Evolutionary conservation across 23 tunicate species (phyloP).

Genomic region (Phallusia fumigata): DNA sequence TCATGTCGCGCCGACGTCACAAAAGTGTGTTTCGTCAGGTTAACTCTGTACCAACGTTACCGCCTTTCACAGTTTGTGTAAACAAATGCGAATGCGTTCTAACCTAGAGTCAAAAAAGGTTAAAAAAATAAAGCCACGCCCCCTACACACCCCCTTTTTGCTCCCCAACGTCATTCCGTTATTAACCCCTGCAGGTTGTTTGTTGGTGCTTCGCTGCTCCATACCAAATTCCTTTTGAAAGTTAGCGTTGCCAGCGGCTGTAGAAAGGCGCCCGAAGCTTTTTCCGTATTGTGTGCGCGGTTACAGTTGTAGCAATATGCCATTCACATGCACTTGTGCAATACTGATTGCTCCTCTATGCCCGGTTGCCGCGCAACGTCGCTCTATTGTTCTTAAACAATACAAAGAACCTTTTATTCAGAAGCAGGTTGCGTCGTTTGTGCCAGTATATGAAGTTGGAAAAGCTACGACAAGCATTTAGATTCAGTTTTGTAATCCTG

Average conservation of each 20-base stretch:
- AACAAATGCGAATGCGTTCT: no score
- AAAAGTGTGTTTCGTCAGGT: no score
- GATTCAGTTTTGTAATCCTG: no score
- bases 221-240: not conserved
- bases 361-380: not conserved
- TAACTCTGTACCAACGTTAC: no score
- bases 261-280: not conserved
- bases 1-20: no score
- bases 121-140: not conserved
- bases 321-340: constrained; percentile 9
- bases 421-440: not conserved
- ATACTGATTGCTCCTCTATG: not conserved
- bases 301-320: not conserved
- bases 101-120: no score
- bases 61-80: no score
- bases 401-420: constrained; percentile 2
- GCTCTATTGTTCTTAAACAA: not conserved
- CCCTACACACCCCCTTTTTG: not conserved
- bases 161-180: not conserved
- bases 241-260: not conserved
- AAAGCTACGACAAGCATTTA: no score
- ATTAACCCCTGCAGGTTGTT: not conserved
- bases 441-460: no score
- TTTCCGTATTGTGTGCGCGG: not conserved
- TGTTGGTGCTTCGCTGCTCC: not conserved